Evolutionary conservation across 2,888 invertebrate genomes (phyloP).

Genomic region (Zaprionus lineosus): DNA sequence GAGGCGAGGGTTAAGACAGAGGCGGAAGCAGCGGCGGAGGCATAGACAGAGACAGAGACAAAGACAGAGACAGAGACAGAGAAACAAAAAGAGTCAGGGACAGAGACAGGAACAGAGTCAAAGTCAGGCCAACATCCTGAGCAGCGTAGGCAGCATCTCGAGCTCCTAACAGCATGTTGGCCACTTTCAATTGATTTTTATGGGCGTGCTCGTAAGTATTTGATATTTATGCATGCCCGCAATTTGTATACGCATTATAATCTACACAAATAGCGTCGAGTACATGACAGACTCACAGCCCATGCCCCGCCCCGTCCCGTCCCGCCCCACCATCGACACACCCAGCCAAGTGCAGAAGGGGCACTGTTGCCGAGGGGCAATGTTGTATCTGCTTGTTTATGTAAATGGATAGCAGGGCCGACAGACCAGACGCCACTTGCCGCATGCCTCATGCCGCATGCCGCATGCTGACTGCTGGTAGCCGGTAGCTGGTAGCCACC

Average conservation of each 20-base stretch:
- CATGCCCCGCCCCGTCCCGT: not conserved
- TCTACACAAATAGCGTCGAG: conserved; percentile 46
- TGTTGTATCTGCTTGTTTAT: conserved; percentile 32
- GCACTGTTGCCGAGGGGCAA: not conserved
- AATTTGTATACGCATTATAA: conserved; percentile 59
- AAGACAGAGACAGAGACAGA: not conserved
- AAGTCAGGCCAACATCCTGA: too few relatives aligned
- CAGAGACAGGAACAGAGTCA: not conserved
- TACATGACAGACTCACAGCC: conserved; percentile 39
- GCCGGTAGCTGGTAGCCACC: not conserved
- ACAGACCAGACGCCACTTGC: conserved; percentile 27
- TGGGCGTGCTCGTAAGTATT: conserved; percentile 66
- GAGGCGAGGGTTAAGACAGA: too few relatives aligned
- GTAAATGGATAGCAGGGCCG: conserved; percentile 30
- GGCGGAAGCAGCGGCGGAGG: not conserved
- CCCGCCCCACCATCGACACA: not conserved
- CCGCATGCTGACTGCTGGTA: not conserved
- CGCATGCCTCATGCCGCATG: not conserved
- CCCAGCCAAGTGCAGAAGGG: not conserved
- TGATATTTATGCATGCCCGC: conserved; percentile 66
- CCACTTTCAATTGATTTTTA: conserved; percentile 70
- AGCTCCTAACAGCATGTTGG: conserved; percentile 32
- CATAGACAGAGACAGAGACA: not conserved
- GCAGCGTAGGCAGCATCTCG: not conserved
- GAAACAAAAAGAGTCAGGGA: too few relatives aligned